Evolutionary conservation across 2,888 invertebrate species (phyloP), one percentile per base, ranked within the genome.

Genomic region (Dynastes hyllus): DNA sequence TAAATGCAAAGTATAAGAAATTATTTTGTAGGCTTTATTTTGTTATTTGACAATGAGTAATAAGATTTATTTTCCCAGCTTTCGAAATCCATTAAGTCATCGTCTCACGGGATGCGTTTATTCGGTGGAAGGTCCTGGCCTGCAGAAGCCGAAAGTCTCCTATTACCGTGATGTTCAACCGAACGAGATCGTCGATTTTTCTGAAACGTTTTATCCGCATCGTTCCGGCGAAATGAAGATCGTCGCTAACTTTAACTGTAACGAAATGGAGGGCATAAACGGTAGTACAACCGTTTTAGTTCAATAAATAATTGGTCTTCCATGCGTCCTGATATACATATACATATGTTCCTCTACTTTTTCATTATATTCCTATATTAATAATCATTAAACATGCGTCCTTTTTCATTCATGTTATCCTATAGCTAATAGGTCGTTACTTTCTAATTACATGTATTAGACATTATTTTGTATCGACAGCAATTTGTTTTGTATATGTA

Each of bases 81-180:
- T 94, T 89, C 91, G 91, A 85, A 95, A 95, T 87, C 94, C 95
- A 16, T 86, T 95, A 84, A 90, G 91, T 79, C 89, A 91, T 1
- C 89, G 91, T 16, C 88, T 95, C 80, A 93, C 93, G 1, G 91
- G 92, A 81, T 94, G 94, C 88, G 91, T 90, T 85, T 93, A 94
- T 86, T 92, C 92, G 1, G 91, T 94, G 78, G 95, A 95, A 89
- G 95, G 94, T 37, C 91, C 93, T 8, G 94, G 94, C 65, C 87
- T 94, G 6, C 91, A 92, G 82, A 90, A 92, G 84, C 92, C 93
- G 55, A 90, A 92, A 87, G 91, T 91, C 87, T 90, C 92, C 80
- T 87, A 89, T 80, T 91, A 89, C 90, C 91, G 93, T 29, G 92
- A 93, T 84, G 91, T 94, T 80, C 91, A 91, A 85, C 92, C 93